Evolutionary conservation across 2,797 vertebrate genomes (phyloP), one percentile per base, ranked within the genome.

Genomic region (Propithecus perrieri): DNA sequence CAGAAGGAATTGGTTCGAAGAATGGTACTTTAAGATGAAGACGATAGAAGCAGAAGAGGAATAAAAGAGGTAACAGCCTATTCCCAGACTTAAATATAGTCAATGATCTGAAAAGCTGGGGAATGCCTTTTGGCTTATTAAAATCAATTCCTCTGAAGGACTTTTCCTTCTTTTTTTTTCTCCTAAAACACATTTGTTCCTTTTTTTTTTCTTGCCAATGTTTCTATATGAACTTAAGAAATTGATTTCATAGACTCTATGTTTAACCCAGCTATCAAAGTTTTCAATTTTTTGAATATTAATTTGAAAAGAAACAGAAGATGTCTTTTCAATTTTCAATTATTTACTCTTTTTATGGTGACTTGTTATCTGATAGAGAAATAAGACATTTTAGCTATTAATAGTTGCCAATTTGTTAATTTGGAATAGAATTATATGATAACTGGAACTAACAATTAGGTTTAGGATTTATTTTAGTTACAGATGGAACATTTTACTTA

Each of bases 391-490:
- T 91, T 92, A 94, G 10, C 33, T 57, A 57, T 57, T 24, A 57
- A 57, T 78, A 89, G 12, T 61, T 76, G 20, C 12, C 67, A 85
- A 75, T 72, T 50, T 92, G 14, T 81, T 76, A 7, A 72, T 35
- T 43, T 69, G 43, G 2, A 95, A 85, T 33, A 69, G 24, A 89
- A 87, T 78, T 93, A 74, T 33, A 59, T 74, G 41, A n/a, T 55
- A 85, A 59, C 30, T 76, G 30, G 1, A 85, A 74, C 28, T 46
- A 81, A 89, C 1, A 94, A 86, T 28, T 59, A 79, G 33, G 17
- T 71, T 72, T 92, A 71, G 35, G 35, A 71, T 59, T 92, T 50
- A 89, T 50, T 92, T 95, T 55, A 71, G 33, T 75, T 93, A 53
- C 9, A 55, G 50, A 71, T 89, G 33, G 5, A 24, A 26, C 38